Evolutionary conservation across 2,888 invertebrate genomes (phyloP).

Genomic region (Agonopterix arenella): DNA sequence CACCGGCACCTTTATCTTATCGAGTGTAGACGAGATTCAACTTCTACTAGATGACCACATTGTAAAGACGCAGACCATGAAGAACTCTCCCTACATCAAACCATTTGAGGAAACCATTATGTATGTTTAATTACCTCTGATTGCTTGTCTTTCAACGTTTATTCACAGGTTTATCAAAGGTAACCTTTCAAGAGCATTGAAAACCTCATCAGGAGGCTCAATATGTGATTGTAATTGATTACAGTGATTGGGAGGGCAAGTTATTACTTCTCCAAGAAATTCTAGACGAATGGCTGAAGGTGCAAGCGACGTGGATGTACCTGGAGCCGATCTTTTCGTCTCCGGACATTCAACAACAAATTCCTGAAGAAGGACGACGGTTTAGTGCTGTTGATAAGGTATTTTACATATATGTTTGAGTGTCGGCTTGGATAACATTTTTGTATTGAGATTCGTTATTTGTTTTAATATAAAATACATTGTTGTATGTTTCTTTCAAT

Average conservation of each 20-base stretch:
- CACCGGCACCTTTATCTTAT: conserved; percentile 93
- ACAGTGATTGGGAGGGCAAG: conserved; percentile 91
- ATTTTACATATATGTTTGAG: too few relatives aligned
- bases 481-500: neutral
- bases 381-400: conserved; percentile 97
- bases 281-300: conserved; percentile 96
- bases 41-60: conserved; percentile 95
- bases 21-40: conserved; percentile 96
- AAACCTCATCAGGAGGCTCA: neutral
- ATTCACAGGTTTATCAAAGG: neutral
- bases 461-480: too few relatives aligned
- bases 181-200: too few relatives aligned
- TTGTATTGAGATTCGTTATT: too few relatives aligned
- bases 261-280: conserved; percentile 92
- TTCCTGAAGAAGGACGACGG: conserved; percentile 96
- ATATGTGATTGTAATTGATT: neutral
- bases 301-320: conserved; percentile 98
- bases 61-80: conserved; percentile 98
- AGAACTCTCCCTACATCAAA: conserved; percentile 97
- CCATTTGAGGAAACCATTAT: conserved; percentile 91
- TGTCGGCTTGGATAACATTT: too few relatives aligned
- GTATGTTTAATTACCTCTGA: conserved; percentile 62
- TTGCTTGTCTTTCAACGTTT: neutral
- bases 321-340: conserved; percentile 97
- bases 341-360: conserved; percentile 97